These are phyloP conservation scores for Nezara viridula DNA, from an alignment of 2,888 invertebrate genomes.

Conservation along the genomic window DNA sequence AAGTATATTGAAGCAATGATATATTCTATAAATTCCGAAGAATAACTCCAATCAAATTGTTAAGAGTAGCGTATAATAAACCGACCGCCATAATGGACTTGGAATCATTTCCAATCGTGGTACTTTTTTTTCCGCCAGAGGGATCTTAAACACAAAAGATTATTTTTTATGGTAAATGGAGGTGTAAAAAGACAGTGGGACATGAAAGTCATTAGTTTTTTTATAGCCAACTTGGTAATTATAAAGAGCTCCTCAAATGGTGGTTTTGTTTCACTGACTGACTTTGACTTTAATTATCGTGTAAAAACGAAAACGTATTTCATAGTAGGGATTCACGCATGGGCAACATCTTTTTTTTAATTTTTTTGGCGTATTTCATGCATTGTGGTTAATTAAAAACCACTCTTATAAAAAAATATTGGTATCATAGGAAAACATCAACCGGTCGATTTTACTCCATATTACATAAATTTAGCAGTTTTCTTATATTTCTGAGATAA, in stretches of 20 bases:
- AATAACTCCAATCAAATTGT: background rate
- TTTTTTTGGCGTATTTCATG: background rate
- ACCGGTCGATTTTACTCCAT: too few relatives aligned
- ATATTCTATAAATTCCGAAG: too few relatives aligned
- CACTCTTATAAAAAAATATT: background rate
- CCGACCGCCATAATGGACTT: background rate
- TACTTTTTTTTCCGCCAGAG: background rate
- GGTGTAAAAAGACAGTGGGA: background rate
- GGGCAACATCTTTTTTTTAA: background rate
- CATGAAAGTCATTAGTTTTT: conserved; percentile 4
- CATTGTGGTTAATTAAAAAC: background rate
- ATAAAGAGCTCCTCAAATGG: background rate
- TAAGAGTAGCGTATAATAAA: background rate
- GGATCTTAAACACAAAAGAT: background rate
- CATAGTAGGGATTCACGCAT: background rate
- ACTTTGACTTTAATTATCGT: background rate
- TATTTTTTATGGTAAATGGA: background rate
- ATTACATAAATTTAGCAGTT: too few relatives aligned
- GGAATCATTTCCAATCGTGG: background rate
- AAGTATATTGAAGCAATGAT: too few relatives aligned
- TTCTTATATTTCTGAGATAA: too few relatives aligned
- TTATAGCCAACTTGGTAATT: background rate
- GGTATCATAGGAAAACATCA: background rate
- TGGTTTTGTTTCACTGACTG: background rate
- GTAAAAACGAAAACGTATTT: background rate